Percentiles rank a stretch among this genome's conserved stretches.
phyloP scores from a whole-genome alignment of 1,140 invertebrate genomes.

The Caenorhabditis elegans region WBcel235 BX284603.4:4758001-4758500 shows the following conservation, averaged over 20 bases:
- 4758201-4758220: background rate
- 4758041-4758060: background rate
- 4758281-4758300: background rate
- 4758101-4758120: too few relatives aligned
- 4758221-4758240: background rate
- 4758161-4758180: background rate
- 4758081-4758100: too few relatives aligned
- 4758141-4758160: background rate
- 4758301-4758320: background rate
- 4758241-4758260: background rate
- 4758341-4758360: background rate
- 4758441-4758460: background rate
- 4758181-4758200: background rate
- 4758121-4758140: background rate
- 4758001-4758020: background rate
- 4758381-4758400: background rate
- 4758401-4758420: background rate
- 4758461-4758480: background rate
- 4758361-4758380: background rate
- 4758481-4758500: background rate
- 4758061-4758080: too few relatives aligned
- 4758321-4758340: background rate
- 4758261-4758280: background rate
- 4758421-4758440: background rate
- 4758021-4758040: background rate